Evolutionary conservation across 2,113 vertebrate genomes (phyloP), one percentile per base, ranked within the genome.

Genomic region (Poeciliopsis prolifica): DNA sequence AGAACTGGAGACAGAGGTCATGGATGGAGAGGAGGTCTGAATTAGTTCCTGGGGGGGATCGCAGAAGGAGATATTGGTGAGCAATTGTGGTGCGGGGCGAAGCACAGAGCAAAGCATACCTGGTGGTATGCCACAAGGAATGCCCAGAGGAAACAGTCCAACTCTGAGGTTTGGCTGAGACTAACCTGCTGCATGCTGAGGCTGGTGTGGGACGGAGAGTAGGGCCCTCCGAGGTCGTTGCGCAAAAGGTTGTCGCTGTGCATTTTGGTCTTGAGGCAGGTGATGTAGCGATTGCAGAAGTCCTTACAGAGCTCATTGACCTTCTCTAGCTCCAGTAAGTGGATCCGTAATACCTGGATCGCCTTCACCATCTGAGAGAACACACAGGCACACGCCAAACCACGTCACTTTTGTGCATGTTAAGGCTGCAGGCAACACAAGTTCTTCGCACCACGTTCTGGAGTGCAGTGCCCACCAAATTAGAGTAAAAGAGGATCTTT

Each of bases 261-360:
- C 97, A 99, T 99, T 96, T 99, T 99, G 87, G 97, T 99, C 95
- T 99, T 99, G 92, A 99, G 97, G 94, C 98, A 99, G 91, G 98
- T 99, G 94, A 99, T 99, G 80, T 99, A 99, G 30, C 97, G 98
- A 88, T 99, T 98, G 92, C 98, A 99, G 72, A 99, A 99, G 93
- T 99, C 98, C 92, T 99, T 99, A 94, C 98, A 99, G 91, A 99
- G 94, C 91, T 99, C 98, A 4, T 98, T 99, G 91, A 99, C 98
- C 90, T 99, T 99, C 94, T 99, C 98, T 89, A 99, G 70, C 89
- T 99, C 98, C 83, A 99, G 88, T n/a, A 99, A 95, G 91, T 99
- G 98, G 92, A 99, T 99, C 85, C 98, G 94, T 91, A 99, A 90
- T 80, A 99, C 98, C 94, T 99, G 98, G 82, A 99, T 99, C 0